Conservation (phyloP, 35 echinoderm and acorn worm genomes). For the Stichopus chloronotus region DNA sequence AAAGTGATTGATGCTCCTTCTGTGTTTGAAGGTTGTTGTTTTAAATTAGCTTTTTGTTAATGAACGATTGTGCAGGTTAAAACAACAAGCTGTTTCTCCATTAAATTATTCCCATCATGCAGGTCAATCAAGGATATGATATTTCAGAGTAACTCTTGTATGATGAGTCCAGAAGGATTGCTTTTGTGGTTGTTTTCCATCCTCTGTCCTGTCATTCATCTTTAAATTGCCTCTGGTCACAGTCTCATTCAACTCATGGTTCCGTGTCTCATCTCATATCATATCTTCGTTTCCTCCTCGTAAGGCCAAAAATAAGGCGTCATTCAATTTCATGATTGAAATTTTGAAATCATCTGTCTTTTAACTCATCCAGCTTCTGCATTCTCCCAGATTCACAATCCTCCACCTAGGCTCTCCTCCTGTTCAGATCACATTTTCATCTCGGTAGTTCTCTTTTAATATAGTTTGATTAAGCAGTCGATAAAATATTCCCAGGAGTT, state of each 20-base stretch:
- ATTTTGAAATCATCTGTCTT: not conserved
- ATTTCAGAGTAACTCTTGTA: too few species aligned
- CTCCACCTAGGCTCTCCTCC: not conserved
- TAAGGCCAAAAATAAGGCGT: not conserved
- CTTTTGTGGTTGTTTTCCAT: too few species aligned
- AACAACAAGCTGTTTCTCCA: too few species aligned
- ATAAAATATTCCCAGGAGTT: conserved; percentile 23
- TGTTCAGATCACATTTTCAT: not conserved
- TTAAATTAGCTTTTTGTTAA: too few species aligned
- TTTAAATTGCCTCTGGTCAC: not conserved
- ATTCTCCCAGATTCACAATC: not conserved
- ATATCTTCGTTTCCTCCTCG: not conserved
- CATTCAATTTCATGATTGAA: not conserved
- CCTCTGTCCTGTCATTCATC: too few species aligned
- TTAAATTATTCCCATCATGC: too few species aligned
- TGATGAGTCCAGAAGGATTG: too few species aligned
- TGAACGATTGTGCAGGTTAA: too few species aligned
- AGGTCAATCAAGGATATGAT: too few species aligned
- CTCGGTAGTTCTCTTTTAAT: not conserved
- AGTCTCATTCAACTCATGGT: not conserved
- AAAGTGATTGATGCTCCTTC: too few species aligned
- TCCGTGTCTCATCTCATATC: not conserved
- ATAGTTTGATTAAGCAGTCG: conserved; percentile 21
- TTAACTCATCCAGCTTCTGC: not conserved
- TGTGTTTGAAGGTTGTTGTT: too few species aligned